Evolutionary conservation across 2,113 vertebrate species (phyloP), one percentile per base, ranked within the genome.

Genomic region (Hippocampus barbouri): DNA sequence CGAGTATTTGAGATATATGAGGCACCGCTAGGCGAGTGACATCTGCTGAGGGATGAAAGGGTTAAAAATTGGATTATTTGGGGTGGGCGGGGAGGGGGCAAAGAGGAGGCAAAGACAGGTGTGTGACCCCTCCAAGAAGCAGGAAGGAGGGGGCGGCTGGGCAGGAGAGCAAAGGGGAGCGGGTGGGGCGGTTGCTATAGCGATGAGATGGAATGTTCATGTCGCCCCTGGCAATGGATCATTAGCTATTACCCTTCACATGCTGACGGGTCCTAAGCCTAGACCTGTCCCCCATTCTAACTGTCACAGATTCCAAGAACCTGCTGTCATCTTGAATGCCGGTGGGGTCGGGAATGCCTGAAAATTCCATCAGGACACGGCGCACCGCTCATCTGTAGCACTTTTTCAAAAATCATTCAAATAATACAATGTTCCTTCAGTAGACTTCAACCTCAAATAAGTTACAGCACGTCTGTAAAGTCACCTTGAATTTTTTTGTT

Each of bases 91-190:
- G 47, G 15, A 5, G 4, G 21, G 12, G 73, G 56, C 59, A 79
- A 70, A 71, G 68, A 65, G 41, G 41, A 83, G 74, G 81, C 73
- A 81, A 76, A 82, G 84, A 85, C 86, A 89, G 89, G 89, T 90
- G 89, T 85, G 84, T 23, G 82, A 87, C 84, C 85, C 83, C 59
- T 68, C 66, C 5, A 2, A 68, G 65, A 61, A 68, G 79, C 68
- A 71, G 74, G n/a, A 66, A 77, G 84, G 76, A 67, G 70, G 60
- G 68, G 41, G 47, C 51, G 66, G 71, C 12, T 14, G 38, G n/a
- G 53, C 53, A n/a, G 53, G 9, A 56, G 8, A 72, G n/a, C 38
- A 30, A 70, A 2, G 57, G 16, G 60, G 25, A 62, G 41, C 10
- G 40, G 66, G 59, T 34, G 41, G 53, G 21, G 25, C 3, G 20